phyloP scores from a whole-genome alignment of 92 coral and sea anemone genomes.

The Porites divaricata region DNA sequence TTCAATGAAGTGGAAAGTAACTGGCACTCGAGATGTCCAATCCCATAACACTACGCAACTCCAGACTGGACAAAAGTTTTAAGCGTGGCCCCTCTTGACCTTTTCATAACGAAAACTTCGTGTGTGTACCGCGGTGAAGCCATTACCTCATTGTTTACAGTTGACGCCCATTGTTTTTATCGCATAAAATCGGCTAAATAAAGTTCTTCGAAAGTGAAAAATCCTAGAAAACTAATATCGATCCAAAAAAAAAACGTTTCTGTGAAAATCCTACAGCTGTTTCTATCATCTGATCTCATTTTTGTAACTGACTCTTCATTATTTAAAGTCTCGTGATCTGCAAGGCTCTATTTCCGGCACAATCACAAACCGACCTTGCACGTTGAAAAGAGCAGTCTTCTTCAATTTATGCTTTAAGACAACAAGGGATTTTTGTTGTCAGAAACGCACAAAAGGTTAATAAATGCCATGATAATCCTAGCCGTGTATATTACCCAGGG shows the following conservation, averaged over 20 bases:
- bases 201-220: background rate
- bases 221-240: background rate
- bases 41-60: background rate
- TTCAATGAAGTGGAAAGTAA: background rate
- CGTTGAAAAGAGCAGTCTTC: constrained; percentile 14
- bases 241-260: background rate
- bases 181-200: background rate
- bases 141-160: background rate
- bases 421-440: constrained; percentile 36
- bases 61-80: background rate
- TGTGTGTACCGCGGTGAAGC: background rate
- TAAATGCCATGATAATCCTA: constrained; percentile 57
- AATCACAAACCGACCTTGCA: background rate
- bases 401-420: constrained; percentile 13
- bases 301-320: background rate
- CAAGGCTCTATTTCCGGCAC: background rate
- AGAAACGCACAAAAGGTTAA: constrained; percentile 42
- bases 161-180: background rate
- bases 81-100: background rate
- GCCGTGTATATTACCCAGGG: constrained; percentile 45
- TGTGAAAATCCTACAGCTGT: background rate
- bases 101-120: background rate
- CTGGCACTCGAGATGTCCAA: background rate
- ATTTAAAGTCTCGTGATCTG: background rate
- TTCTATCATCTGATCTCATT: background rate